Conservation (phyloP, 2,888 invertebrate species). For the Ochropacha duplaris region DNA sequence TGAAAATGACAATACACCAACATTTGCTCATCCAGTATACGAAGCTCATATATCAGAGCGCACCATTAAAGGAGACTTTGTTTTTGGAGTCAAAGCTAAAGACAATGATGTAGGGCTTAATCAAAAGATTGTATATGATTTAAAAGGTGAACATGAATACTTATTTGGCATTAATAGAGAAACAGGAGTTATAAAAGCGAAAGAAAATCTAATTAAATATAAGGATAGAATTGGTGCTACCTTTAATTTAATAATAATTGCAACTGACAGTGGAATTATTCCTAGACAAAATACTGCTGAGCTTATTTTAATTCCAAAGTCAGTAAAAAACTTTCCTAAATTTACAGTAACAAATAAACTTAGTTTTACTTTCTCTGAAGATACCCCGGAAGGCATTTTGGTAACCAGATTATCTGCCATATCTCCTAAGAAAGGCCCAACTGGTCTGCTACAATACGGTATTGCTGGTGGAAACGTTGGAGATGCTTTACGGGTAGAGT, state of each 20-base stretch:
- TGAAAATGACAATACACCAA: slow-evolving; percentile 93
- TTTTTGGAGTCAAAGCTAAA: slow-evolving; percentile 93
- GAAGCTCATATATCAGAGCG: slow-evolving; percentile 92
- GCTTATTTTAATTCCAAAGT: slow-evolving; percentile 89
- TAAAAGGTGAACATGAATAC: slow-evolving; percentile 90
- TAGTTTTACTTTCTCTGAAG: slow-evolving; percentile 90
- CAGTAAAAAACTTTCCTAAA: slow-evolving; percentile 90
- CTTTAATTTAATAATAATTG: slow-evolving; percentile 89
- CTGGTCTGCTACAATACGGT: slow-evolving; percentile 88
- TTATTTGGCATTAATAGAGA: slow-evolving; percentile 90
- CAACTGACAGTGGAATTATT: slow-evolving; percentile 89
- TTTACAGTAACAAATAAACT: slow-evolving; percentile 88
- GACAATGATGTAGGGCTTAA: slow-evolving; percentile 93
- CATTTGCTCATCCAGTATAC: slow-evolving; percentile 88
- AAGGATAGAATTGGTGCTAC: slow-evolving; percentile 80
- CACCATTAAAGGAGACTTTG: slow-evolving; percentile 91
- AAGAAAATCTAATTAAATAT: slow-evolving; percentile 84
- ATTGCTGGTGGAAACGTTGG: slow-evolving; percentile 97
- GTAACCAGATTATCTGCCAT: slow-evolving; percentile 90
- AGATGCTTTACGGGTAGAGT: slow-evolving; percentile 91
- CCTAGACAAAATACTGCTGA: slow-evolving; percentile 89
- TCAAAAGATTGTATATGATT: slow-evolving; percentile 89
- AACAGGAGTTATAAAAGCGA: slow-evolving; percentile 94
- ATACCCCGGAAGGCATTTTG: slow-evolving; percentile 88
- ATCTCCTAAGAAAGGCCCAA: slow-evolving; percentile 90